Conservation (phyloP, 2,888 invertebrate species). For the Netelia inedita region DNA sequence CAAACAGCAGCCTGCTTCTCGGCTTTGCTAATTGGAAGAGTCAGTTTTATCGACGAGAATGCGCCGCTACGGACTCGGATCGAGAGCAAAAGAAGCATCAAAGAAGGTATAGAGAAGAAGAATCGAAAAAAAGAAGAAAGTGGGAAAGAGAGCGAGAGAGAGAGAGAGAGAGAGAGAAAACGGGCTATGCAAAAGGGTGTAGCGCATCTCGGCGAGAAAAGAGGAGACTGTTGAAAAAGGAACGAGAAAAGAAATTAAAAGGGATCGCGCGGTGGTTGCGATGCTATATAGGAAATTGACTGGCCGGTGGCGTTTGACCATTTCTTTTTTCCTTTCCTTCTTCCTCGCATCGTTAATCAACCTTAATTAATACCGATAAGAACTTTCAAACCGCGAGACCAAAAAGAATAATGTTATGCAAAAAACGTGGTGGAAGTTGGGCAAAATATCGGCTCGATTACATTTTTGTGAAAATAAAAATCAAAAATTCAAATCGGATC, state of each 20-base stretch:
- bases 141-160: constrained; percentile 23
- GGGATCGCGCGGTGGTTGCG: constrained; percentile 59
- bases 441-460: constrained; percentile 34
- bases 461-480: constrained; percentile 9
- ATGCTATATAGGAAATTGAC: constrained; percentile 62
- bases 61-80: constrained; percentile 46
- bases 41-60: constrained; percentile 69
- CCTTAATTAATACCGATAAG: constrained; percentile 66
- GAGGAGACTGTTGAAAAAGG: constrained; percentile 55
- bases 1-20: constrained; percentile 40
- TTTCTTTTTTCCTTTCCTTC: constrained; percentile 23
- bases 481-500: neutral
- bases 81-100: constrained; percentile 44
- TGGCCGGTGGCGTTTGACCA: constrained; percentile 37
- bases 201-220: constrained; percentile 73
- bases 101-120: constrained; percentile 1
- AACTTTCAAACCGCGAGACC: constrained; percentile 22
- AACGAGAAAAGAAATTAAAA: constrained; percentile 67
- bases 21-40: constrained; percentile 68
- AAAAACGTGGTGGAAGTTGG: constrained; percentile 14
- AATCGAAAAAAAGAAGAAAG: constrained; percentile 19
- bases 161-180: constrained; percentile 1
- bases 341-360: constrained; percentile 66
- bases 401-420: neutral
- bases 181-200: constrained; percentile 57